Base-by-base conservation (phyloP, 2,888 invertebrate genomes). In the Rugalucina vietnamica region DNA sequence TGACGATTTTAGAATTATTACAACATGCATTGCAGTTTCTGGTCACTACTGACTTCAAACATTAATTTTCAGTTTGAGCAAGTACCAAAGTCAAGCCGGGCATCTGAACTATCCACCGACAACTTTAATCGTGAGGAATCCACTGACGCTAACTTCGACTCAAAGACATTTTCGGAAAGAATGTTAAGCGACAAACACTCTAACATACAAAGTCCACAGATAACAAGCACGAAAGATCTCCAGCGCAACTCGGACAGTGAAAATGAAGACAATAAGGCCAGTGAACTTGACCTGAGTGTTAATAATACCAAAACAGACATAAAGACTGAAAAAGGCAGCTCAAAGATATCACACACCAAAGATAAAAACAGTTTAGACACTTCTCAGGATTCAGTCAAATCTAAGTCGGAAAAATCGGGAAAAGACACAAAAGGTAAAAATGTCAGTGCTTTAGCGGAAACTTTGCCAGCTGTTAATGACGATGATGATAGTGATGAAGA, bases 31-130 rank as follows among this genome's bases (percentile, higher is more conserved):
- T n/a, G n/a, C n/a, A n/a, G n/a, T n/a, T n/a, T n/a, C n/a, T n/a
- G n/a, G n/a, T n/a, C n/a, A n/a, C n/a, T n/a, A n/a, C n/a, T n/a
- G n/a, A n/a, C n/a, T n/a, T n/a, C n/a, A n/a, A n/a, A n/a, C n/a
- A n/a, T n/a, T n/a, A n/a, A n/a, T n/a, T 85, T 86, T 49, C 78
- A 90, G 90, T 90, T 89, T 86, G 87, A 88, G 70, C 88, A 80
- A 72, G 76, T 89, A 37, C 84, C 88, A 54, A 81, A 80, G 37
- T 81, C 49, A 37, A 43, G 70, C 21, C 85, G 82, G 54, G 84
- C 85, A 12, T 80, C 88, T 18, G 88, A 88, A 70, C 29, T 81
- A 34, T 24, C 77, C 0, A 27, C 78, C 21, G 29, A 36, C 18
- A 74, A 50, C 24, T 77, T 70, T n/a, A 43, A 76, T n/a, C 76